Conservation (phyloP, 2,113 vertebrate species). For the Scomber japonicus region DNA sequence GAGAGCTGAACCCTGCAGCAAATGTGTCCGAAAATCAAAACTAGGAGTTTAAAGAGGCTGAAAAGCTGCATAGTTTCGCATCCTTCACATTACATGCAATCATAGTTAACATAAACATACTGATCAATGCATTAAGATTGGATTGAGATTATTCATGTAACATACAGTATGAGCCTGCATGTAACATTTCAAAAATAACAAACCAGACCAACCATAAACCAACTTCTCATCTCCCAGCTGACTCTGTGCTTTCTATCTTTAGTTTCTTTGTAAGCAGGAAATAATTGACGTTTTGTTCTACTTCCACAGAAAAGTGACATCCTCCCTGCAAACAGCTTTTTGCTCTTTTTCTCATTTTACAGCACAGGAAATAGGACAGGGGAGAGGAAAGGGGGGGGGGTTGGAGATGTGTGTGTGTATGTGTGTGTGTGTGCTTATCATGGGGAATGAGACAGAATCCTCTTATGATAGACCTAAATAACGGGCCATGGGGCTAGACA, state of each 20-base stretch:
- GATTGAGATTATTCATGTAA: not conserved
- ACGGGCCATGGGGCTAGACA: conserved; percentile 34
- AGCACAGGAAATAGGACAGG: conserved; percentile 48
- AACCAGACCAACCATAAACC: not conserved
- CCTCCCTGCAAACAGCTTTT: not conserved
- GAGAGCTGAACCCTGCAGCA: not conserved
- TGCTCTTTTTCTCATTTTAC: not conserved
- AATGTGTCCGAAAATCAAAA: not conserved
- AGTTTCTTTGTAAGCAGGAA: not conserved
- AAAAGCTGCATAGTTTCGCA: too few species aligned
- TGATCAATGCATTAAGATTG: not conserved
- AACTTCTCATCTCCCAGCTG: conserved; percentile 25
- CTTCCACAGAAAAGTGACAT: not conserved
- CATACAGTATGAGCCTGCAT: not conserved
- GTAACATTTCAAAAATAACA: not conserved
- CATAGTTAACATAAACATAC: too few species aligned
- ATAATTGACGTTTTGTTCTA: conserved; percentile 27
- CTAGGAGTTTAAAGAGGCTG: not conserved
- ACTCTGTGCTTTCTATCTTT: conserved; percentile 26
- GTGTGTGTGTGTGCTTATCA: conserved; percentile 22
- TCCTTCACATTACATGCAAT: not conserved
- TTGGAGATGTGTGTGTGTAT: not conserved
- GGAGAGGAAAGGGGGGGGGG: conserved; percentile 18
- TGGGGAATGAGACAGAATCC: conserved; percentile 48
- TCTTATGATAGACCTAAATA: conserved; percentile 59